Base-by-base conservation (phyloP, 64 coral and sea anemone genomes). In the Dendronephthya gigantea region DNA sequence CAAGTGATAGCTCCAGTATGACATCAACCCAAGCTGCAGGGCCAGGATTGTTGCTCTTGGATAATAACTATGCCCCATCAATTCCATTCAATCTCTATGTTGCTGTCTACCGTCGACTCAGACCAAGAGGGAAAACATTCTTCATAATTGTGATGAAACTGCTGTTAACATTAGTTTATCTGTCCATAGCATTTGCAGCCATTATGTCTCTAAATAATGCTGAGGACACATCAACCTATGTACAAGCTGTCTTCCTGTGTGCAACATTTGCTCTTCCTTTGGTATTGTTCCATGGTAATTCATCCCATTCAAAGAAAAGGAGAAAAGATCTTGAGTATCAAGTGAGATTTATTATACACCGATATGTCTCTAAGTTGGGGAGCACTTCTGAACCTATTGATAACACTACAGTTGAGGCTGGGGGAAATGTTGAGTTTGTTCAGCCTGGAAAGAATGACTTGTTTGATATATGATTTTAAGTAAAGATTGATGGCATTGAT, bases 61-160 rank as follows among this genome's bases (percentile, higher is more conserved):
- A 79, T 79, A 36, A 33, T 9, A 79, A 79, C 36, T 35, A 79
- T 79, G 36, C 19, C 36, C 72, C 72, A 34, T 79, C 72, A 34
- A 79, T 79, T 79, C 72, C 72, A 28, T 12, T 79, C 10, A 79
- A 79, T 79, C 72, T 79, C 37, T 79, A 36, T 35, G 72, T 79
- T 29, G 36, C 72, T 39, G 30, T 39, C 30, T 79, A 79, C 72
- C 72, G 72, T 33, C 72, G 72, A 36, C 72, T 33, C 2, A 34
- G 30, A 12, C 72, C 72, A 5, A 29, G 72, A 0, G 25, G 72
- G 6, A 79, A 79, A 39, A 79, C 72, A 34, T 79, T 79, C 31
- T 79, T 79, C 27, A 79, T 19, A 36, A 79, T 79, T 79, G 4
- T 79, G 16, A 29, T 10, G 29, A 79, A 79, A 34, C 72, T 79